Conservation (phyloP, 2,113 vertebrate genomes). For the Cyanoramphus novaezelandiae region DNA sequence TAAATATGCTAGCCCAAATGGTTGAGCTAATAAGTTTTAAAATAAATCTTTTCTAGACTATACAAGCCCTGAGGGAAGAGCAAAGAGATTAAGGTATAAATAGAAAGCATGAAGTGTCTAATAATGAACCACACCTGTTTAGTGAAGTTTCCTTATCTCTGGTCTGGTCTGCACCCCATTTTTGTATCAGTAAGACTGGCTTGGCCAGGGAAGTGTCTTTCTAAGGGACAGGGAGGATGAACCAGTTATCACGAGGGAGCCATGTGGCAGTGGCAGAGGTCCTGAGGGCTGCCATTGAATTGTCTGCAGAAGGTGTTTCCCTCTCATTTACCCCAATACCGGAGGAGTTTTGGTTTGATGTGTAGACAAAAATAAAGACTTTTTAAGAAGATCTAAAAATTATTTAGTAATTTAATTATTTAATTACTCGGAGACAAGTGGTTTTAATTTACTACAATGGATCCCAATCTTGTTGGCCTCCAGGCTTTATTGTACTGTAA, state of each 20-base stretch:
- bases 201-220: slow-evolving; percentile 12
- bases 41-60: slow-evolving; percentile 70
- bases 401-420: slow-evolving; percentile 57
- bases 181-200: not conserved
- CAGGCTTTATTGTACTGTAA: slow-evolving; percentile 56
- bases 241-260: not conserved
- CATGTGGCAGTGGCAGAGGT: not conserved
- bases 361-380: slow-evolving; percentile 39
- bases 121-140: slow-evolving; percentile 61
- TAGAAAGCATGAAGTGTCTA: slow-evolving; percentile 56
- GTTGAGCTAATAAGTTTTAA: slow-evolving; percentile 59
- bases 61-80: slow-evolving; percentile 51
- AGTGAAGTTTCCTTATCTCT: slow-evolving; percentile 40
- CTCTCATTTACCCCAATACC: not conserved
- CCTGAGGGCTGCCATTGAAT: not conserved
- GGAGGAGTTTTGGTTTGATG: not conserved
- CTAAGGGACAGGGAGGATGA: not conserved
- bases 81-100: slow-evolving; percentile 65
- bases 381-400: slow-evolving; percentile 39
- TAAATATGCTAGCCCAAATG: slow-evolving; percentile 35
- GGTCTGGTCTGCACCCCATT: not conserved
- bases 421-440: slow-evolving; percentile 61
- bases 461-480: slow-evolving; percentile 53
- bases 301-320: not conserved
- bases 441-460: slow-evolving; percentile 54